These are phyloP conservation scores for Catajapyx aquilonaris DNA, from an alignment of 1,140 invertebrate species.

Conservation along the genomic window DNA sequence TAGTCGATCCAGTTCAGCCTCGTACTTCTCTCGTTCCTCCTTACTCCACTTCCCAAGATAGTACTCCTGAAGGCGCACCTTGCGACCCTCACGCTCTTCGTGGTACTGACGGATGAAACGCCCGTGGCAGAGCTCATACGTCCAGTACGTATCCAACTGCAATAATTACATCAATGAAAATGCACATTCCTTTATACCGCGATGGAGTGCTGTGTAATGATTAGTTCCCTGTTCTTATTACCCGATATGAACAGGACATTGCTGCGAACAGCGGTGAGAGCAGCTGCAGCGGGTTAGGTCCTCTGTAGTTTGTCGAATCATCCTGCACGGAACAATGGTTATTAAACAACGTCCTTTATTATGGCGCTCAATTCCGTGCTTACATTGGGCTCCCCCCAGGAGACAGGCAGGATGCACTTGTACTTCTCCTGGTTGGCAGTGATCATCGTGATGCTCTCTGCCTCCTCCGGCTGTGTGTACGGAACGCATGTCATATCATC, in stretches of 20 bases:
- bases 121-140: constrained; percentile 91
- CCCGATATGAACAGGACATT: constrained; percentile 54
- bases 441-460: constrained; percentile 28
- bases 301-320: constrained; percentile 28
- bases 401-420: constrained; percentile 46
- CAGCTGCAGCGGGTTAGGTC: constrained; percentile 50
- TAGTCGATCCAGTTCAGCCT: constrained; percentile 23
- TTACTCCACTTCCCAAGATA: constrained; percentile 51
- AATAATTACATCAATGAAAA: constrained; percentile 6
- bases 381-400: constrained; percentile 28
- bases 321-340: neutral
- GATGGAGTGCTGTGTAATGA: no score
- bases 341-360: constrained; percentile 10
- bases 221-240: no score
- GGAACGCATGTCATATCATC: no score
- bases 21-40: constrained; percentile 28
- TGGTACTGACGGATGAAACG: constrained; percentile 79
- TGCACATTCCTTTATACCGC: constrained; percentile 3
- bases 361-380: constrained; percentile 6
- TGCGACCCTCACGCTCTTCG: constrained; percentile 75
- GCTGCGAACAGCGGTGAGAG: constrained; percentile 51
- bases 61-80: constrained; percentile 58
- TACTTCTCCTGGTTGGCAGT: constrained; percentile 34
- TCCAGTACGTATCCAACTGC: constrained; percentile 85
- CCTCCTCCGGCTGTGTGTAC: constrained; percentile 26